These are phyloP conservation scores for Ariopsis seemanni DNA, from an alignment of 2,113 vertebrate species.

Conservation along the genomic window DNA sequence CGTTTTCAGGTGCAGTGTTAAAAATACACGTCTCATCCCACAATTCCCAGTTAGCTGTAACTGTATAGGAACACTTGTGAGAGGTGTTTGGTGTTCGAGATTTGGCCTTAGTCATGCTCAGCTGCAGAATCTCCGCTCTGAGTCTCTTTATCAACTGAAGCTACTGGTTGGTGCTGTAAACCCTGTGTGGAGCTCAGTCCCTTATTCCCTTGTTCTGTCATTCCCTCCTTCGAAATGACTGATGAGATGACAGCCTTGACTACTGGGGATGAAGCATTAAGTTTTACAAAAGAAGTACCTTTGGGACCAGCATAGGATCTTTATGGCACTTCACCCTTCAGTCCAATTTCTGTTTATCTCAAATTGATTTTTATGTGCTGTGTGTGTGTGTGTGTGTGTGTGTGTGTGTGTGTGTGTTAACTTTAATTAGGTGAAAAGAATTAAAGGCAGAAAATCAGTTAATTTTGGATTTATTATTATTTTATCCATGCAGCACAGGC, in stretches of 20 bases:
- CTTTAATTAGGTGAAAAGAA: neutral
- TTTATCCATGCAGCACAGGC: neutral
- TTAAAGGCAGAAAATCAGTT: neutral
- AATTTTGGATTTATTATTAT: neutral
- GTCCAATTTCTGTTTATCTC: slow-evolving; percentile 59
- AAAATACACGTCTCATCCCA: slow-evolving; percentile 46
- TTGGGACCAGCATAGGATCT: slow-evolving; percentile 65
- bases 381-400: slow-evolving; percentile 38
- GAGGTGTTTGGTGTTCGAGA: slow-evolving; percentile 43
- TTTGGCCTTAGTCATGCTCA: slow-evolving; percentile 55
- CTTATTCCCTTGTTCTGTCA: neutral
- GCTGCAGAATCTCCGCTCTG: slow-evolving; percentile 51
- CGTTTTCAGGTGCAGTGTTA: slow-evolving; percentile 51
- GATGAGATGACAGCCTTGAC: slow-evolving; percentile 53
- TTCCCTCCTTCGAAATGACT: slow-evolving; percentile 44
- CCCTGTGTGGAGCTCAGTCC: slow-evolving; percentile 40
- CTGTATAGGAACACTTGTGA: slow-evolving; percentile 43
- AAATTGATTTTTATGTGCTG: slow-evolving; percentile 50
- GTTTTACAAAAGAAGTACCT: slow-evolving; percentile 60
- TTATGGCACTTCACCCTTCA: slow-evolving; percentile 67
- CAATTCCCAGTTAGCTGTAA: slow-evolving; percentile 26
- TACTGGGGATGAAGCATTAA: slow-evolving; percentile 40
- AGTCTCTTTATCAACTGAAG: slow-evolving; percentile 56
- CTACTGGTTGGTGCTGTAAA: slow-evolving; percentile 38
- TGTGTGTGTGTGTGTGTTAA: slow-evolving; percentile 32